Conservation (phyloP, 2,797 vertebrate species). For the Chaenodraco wilsoni region DNA sequence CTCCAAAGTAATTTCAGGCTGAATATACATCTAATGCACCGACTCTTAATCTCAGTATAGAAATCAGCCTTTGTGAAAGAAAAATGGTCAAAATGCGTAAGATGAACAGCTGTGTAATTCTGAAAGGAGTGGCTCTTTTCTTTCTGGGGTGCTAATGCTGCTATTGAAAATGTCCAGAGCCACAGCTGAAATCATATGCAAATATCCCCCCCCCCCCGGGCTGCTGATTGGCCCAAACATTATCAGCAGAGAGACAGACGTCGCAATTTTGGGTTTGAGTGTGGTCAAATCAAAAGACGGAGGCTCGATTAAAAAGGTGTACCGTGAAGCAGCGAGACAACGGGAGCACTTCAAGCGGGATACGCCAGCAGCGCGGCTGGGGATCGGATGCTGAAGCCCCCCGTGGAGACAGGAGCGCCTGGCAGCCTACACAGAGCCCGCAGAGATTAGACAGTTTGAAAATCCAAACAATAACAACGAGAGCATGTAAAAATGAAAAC, state of each 20-base stretch:
- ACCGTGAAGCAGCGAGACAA: slow-evolving; percentile 63
- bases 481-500: slow-evolving; percentile 43
- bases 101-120: slow-evolving; percentile 43
- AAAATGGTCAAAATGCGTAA: slow-evolving; percentile 38
- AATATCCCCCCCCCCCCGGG: slow-evolving; percentile 72
- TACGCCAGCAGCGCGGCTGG: slow-evolving; percentile 52
- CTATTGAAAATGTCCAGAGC: slow-evolving; percentile 80
- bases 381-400: slow-evolving; percentile 56
- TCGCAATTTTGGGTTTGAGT: slow-evolving; percentile 63
- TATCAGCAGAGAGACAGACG: slow-evolving; percentile 83
- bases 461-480: slow-evolving; percentile 64
- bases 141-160: slow-evolving; percentile 73
- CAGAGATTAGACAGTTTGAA: slow-evolving; percentile 59
- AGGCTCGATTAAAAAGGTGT: slow-evolving; percentile 75
- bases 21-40: slow-evolving; percentile 44
- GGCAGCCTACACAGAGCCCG: slow-evolving; percentile 63
- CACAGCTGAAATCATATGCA: slow-evolving; percentile 79
- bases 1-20: slow-evolving; percentile 36
- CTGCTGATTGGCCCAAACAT: slow-evolving; percentile 70
- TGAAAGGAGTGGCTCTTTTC: slow-evolving; percentile 62
- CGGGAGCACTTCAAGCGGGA: slow-evolving; percentile 64
- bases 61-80: slow-evolving; percentile 66
- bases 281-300: slow-evolving; percentile 78
- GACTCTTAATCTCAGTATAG: slow-evolving; percentile 51
- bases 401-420: slow-evolving; percentile 61